Conservation (phyloP, 53 echinoderm and acorn worm species). For the Henricia sp. region DNA sequence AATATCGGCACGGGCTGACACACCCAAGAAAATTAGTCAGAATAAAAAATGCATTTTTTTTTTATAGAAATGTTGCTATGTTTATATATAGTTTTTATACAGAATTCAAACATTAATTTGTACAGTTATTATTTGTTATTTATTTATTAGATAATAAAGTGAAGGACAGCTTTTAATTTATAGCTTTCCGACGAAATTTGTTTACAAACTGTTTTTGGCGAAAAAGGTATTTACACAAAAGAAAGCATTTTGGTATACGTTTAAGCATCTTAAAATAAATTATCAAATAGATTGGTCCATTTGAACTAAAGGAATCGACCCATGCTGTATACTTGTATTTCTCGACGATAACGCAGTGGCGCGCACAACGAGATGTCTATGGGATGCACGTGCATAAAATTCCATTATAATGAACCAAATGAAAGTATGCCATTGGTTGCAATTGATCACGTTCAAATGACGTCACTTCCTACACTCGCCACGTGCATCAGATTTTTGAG, state of each 20-base stretch:
- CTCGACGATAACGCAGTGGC: too few relatives aligned
- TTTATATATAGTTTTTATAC: constrained; percentile 60
- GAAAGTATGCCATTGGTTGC: too few relatives aligned
- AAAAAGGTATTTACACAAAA: constrained; percentile 47
- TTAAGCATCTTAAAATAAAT: constrained; percentile 4
- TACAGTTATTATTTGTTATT: constrained; percentile 34
- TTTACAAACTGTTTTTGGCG: constrained; percentile 38
- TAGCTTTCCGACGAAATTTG: constrained; percentile 3
- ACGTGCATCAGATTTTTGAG: too few relatives aligned
- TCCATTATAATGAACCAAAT: too few relatives aligned
- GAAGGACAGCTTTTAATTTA: constrained; percentile 12
- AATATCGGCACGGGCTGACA: neutral
- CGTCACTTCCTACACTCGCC: too few relatives aligned
- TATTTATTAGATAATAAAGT: constrained; percentile 40
- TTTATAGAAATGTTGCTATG: constrained; percentile 58
- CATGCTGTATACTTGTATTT: neutral
- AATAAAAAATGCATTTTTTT: constrained; percentile 67
- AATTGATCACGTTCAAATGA: too few relatives aligned
- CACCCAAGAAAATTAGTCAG: constrained; percentile 3
- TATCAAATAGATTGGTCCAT: constrained; percentile 15
- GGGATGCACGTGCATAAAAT: too few relatives aligned
- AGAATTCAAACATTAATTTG: constrained; percentile 50
- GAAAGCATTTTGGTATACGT: constrained; percentile 49
- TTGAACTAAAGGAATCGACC: neutral
- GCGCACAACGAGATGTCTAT: too few relatives aligned